A percentile compares a stretch with the other conserved stretches of the same genome.
phyloP scores from a whole-genome alignment of 2,888 invertebrate species.

The Drosophila birchii region DNA sequence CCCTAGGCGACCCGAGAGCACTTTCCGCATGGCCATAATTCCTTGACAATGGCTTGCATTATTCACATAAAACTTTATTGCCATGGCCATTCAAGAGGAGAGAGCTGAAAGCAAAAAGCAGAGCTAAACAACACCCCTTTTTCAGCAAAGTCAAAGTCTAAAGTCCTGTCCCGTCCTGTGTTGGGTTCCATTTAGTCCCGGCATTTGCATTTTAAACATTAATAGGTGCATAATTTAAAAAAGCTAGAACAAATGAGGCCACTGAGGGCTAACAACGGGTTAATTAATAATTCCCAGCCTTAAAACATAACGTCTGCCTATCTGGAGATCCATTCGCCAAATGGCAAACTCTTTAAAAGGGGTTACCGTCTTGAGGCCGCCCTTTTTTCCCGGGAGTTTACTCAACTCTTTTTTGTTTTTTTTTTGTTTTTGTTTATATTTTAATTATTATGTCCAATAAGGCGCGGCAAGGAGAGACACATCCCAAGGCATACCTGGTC shows the following conservation, averaged over 20 bases:
- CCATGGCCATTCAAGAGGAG: conserved; percentile 25
- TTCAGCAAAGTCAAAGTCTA: background rate
- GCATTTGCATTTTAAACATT: conserved; percentile 73
- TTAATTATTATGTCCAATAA: conserved; percentile 70
- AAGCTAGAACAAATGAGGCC: conserved; percentile 59
- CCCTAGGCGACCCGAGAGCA: conserved; percentile 35
- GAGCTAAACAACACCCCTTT: conserved; percentile 4
- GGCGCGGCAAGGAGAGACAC: conserved; percentile 25
- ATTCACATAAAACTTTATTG: conserved; percentile 71
- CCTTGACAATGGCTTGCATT: conserved; percentile 63
- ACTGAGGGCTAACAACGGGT: conserved; percentile 70
- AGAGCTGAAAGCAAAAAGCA: background rate
- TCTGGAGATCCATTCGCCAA: conserved; percentile 66
- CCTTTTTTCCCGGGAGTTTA: conserved; percentile 13
- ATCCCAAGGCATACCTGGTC: conserved; percentile 59
- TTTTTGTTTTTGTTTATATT: conserved; percentile 47
- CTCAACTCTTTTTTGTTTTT: conserved; percentile 1
- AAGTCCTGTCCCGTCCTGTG: background rate
- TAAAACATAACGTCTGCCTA: conserved; percentile 61
- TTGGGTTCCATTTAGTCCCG: conserved; percentile 19
- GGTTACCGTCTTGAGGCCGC: conserved; percentile 57
- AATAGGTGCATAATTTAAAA: conserved; percentile 77
- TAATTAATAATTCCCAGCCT: conserved; percentile 70
- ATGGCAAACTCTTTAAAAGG: conserved; percentile 71
- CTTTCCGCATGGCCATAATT: conserved; percentile 54